Base-by-base conservation (phyloP, 1,140 invertebrate genomes). In the Ceratina japonica region DNA sequence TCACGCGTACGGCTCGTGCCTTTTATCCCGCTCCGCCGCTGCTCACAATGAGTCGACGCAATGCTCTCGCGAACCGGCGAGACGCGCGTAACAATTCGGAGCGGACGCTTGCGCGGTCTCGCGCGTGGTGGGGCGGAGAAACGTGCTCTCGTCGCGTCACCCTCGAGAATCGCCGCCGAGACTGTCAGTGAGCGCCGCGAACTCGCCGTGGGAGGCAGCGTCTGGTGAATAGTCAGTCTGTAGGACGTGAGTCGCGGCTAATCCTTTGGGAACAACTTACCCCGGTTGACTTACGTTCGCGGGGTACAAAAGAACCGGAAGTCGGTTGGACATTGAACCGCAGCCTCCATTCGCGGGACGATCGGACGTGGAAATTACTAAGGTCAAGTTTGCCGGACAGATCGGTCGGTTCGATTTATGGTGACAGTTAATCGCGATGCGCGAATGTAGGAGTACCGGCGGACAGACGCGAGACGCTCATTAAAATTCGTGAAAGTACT, bases 161-260 rank as follows among this genome's bases (percentile, higher is more conserved):
- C 37, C 37, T 44, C 37, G 37, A 44, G 37, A 44, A 66, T 78
- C 74, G 62, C 63, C 65, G 71, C 82, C 76, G 84, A 85, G 75
- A 70, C 75, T 72, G 81, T 91, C 90, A 92, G 91, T 92, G 86
- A 85, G 90, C 89, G 88, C 89, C 84, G 89, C 87, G 87, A 90
- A 83, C 88, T 88, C 83, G 86, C 83, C 82, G 83, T 79, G 75
- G 85, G 58, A 83, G 87, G 84, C 86, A 80, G 84, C 61, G 51
- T 75, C 68, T 76, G 79, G 79, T 62, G 79, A 16, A 71, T 27
- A 31, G 66, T 68, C n/a, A 44, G 0, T 18, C 22, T 59, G 63
- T 56, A 44, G 16, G 58, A 27, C 37, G 59, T 10, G 52, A 31
- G n/a, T 22, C 63, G 22, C n/a, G 51, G 10, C 37, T 51, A 8